phyloP scores from a whole-genome alignment of 92 coral and sea anemone genomes.

The Zoanthus gigantus region DNA sequence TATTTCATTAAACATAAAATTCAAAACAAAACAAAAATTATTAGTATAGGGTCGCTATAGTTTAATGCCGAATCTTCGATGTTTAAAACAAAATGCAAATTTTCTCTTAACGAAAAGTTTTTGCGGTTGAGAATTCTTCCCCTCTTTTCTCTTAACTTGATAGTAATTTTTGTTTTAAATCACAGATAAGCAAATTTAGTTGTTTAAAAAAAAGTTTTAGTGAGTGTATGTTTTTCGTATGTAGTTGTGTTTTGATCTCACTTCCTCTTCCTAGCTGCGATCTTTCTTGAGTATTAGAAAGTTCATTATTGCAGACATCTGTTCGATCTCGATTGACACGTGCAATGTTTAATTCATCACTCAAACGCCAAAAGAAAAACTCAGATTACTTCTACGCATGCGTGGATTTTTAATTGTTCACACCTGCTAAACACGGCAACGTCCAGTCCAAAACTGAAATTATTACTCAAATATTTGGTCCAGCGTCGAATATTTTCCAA shows the following conservation, averaged over 20 bases:
- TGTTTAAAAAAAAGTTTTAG: background rate
- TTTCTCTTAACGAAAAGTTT: conserved; percentile 1
- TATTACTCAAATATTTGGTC: conserved; percentile 8
- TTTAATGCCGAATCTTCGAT: conserved; percentile 28
- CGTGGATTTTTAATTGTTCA: conserved; percentile 56
- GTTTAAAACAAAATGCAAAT: conserved; percentile 42
- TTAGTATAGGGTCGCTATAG: conserved; percentile 13
- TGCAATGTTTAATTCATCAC: conserved; percentile 78
- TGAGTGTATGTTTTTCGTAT: background rate
- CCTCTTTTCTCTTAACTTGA: background rate
- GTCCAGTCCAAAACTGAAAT: conserved; percentile 34
- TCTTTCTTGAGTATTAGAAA: conserved; percentile 28
- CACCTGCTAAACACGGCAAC: conserved; percentile 97
- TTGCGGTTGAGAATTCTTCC: background rate
- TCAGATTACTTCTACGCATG: conserved; percentile 65
- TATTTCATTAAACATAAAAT: background rate
- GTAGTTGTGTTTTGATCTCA: background rate
- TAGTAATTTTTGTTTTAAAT: background rate
- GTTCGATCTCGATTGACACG: conserved; percentile 71
- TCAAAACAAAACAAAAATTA: conserved; percentile 14
- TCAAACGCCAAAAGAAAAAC: conserved; percentile 26
- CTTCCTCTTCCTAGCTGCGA: conserved; percentile 1
- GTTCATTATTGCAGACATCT: conserved; percentile 85
- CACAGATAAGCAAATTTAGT: background rate
- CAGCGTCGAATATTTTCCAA: background rate